Percentiles rank a stretch among this genome's conserved stretches.
Evolutionary conservation across 2,113 vertebrate species (phyloP).

Genomic region (Leptobrachium leishanense): DNA sequence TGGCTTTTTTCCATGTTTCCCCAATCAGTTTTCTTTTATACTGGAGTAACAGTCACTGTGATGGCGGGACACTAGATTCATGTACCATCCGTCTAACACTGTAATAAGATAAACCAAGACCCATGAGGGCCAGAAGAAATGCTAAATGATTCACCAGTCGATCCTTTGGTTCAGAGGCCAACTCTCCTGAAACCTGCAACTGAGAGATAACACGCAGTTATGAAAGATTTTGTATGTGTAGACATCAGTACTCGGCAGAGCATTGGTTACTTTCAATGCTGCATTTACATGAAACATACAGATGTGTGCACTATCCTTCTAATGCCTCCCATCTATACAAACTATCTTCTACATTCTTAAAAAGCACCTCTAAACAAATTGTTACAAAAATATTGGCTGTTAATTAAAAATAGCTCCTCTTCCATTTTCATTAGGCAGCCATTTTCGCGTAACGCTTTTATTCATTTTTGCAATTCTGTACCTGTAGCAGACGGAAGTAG

Average conservation of each 20-base stretch:
- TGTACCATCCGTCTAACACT: conserved; percentile 84
- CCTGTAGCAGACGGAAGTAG: conserved; percentile 91
- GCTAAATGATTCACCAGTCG: conserved; percentile 80
- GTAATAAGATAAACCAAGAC: conserved; percentile 88
- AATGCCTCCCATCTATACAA: too few species aligned
- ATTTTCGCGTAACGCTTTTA: too few species aligned
- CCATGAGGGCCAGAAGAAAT: conserved; percentile 85
- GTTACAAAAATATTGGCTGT: too few species aligned
- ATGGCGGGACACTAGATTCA: conserved; percentile 61
- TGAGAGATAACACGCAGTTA: conserved; percentile 51
- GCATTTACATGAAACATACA: too few species aligned
- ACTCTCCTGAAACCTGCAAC: conserved; percentile 86
- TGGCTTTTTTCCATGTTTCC: not conserved
- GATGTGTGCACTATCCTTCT: too few species aligned
- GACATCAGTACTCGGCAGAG: too few species aligned
- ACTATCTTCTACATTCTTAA: too few species aligned
- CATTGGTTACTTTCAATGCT: too few species aligned
- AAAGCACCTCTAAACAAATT: too few species aligned
- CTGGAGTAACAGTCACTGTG: conserved; percentile 51
- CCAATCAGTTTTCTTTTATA: not conserved
- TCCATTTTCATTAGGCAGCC: too few species aligned
- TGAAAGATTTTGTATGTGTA: too few species aligned
- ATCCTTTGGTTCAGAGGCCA: conserved; percentile 74
- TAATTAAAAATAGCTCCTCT: too few species aligned
- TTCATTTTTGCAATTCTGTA: conserved; percentile 52